phyloP scores from a whole-genome alignment of 2,113 vertebrate genomes.

The Crotalus horridus region DNA sequence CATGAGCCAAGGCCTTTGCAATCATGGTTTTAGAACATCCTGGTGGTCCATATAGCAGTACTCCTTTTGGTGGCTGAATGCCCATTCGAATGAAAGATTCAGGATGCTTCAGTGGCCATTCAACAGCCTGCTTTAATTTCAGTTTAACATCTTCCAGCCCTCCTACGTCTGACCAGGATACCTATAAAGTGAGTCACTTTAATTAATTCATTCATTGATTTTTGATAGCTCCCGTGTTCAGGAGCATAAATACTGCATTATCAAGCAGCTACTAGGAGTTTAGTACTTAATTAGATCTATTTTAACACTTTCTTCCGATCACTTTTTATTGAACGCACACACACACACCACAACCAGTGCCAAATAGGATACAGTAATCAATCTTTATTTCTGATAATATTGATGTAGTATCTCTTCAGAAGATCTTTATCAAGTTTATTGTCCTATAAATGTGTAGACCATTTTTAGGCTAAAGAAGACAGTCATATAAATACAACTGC shows the following conservation, averaged over 20 bases:
- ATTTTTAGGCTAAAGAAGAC: not conserved
- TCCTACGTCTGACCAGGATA: slow-evolving; percentile 92
- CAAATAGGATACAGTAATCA: not conserved
- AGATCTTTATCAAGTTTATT: not conserved
- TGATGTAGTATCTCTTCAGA: not conserved
- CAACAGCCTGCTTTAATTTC: slow-evolving; percentile 92
- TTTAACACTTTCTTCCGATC: not conserved
- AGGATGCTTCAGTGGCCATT: slow-evolving; percentile 93
- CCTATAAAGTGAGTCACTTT: slow-evolving; percentile 68
- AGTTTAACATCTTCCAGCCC: slow-evolving; percentile 93
- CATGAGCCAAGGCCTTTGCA: slow-evolving; percentile 92
- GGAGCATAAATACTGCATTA: not conserved
- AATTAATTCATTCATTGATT: not conserved
- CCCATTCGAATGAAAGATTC: slow-evolving; percentile 89
- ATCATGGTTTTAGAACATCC: slow-evolving; percentile 99
- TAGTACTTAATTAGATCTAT: not conserved
- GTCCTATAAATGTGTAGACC: not conserved
- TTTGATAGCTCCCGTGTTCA: not conserved
- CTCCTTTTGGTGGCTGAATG: slow-evolving; percentile 88
- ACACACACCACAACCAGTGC: not conserved
- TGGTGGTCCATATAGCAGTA: slow-evolving; percentile 93
- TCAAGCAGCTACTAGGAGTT: not conserved
- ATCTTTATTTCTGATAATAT: not conserved
- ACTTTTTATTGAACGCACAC: not conserved
- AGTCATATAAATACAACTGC: not conserved